These are phyloP conservation scores for Prolemur simus DNA, from an alignment of 2,113 vertebrate genomes.

Conservation along the genomic window DNA sequence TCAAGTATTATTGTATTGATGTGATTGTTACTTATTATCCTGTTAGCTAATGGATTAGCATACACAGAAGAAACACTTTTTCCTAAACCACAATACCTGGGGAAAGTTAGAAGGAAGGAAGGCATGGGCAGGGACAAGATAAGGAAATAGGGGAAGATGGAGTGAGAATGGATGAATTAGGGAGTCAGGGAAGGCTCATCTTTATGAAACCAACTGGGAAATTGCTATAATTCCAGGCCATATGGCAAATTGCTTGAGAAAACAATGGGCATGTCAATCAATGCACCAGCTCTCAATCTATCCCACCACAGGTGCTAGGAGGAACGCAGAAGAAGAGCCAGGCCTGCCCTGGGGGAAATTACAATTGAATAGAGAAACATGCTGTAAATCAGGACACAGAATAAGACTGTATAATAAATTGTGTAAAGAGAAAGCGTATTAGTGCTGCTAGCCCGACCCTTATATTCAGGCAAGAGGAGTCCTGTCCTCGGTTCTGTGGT, in stretches of 20 bases:
- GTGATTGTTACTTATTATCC: background rate
- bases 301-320: background rate
- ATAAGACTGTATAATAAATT: background rate
- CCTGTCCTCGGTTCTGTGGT: background rate
- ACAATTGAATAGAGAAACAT: background rate
- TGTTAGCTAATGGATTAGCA: background rate
- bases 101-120: background rate
- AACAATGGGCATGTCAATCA: background rate
- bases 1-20: background rate
- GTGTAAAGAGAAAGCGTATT: background rate
- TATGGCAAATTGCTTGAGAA: background rate
- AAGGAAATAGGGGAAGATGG: background rate
- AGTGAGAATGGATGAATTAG: background rate
- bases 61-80: background rate
- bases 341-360: background rate
- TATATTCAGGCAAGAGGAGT: background rate
- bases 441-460: background rate
- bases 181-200: background rate
- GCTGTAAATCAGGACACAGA: background rate
- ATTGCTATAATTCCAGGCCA: background rate
- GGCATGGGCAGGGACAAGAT: background rate
- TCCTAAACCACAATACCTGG: background rate
- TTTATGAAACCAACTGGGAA: background rate
- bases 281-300: background rate
- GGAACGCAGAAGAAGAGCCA: background rate